Evolutionary conservation across 2,888 invertebrate species (phyloP).

Genomic region (Pedicia rivosa): DNA sequence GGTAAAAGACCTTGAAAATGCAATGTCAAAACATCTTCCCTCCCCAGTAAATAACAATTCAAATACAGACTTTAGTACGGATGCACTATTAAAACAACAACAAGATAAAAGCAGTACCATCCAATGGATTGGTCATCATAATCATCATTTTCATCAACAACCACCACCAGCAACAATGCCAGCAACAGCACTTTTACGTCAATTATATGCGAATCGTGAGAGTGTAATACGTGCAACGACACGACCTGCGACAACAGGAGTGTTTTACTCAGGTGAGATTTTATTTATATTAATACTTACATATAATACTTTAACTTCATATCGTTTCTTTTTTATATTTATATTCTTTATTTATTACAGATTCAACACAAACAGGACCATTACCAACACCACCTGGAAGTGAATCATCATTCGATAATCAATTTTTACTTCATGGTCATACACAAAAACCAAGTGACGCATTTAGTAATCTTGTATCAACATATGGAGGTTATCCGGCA

Average conservation of each 20-base stretch:
- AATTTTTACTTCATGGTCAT: conserved; percentile 35
- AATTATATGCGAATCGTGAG: conserved; percentile 84
- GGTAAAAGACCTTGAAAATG: conserved; percentile 86
- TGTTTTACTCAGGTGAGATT: conserved; percentile 16
- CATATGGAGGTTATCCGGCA: conserved; percentile 42
- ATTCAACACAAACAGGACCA: conserved; percentile 53
- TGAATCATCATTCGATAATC: conserved; percentile 53
- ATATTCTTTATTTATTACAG: conserved; percentile 19
- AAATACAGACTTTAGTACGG: conserved; percentile 70
- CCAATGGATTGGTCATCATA: conserved; percentile 85
- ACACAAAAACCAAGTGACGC: conserved; percentile 38
- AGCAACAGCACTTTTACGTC: conserved; percentile 75
- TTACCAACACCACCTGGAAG: conserved; percentile 84
- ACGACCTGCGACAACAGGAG: conserved; percentile 28
- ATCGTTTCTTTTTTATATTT: neutral
- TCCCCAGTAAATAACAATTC: conserved; percentile 27
- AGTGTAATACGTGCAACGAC: conserved; percentile 91
- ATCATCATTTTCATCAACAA: conserved; percentile 37
- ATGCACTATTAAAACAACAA: conserved; percentile 59
- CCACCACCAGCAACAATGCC: conserved; percentile 41
- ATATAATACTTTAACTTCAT: too few species aligned
- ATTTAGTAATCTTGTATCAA: conserved; percentile 40
- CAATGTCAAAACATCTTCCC: conserved; percentile 90
- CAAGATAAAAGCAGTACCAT: conserved; percentile 47
- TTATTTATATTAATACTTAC: neutral